Evolutionary conservation across 2,113 vertebrate species (phyloP), one percentile per base, ranked within the genome.

Genomic region (Azemiops feae): DNA sequence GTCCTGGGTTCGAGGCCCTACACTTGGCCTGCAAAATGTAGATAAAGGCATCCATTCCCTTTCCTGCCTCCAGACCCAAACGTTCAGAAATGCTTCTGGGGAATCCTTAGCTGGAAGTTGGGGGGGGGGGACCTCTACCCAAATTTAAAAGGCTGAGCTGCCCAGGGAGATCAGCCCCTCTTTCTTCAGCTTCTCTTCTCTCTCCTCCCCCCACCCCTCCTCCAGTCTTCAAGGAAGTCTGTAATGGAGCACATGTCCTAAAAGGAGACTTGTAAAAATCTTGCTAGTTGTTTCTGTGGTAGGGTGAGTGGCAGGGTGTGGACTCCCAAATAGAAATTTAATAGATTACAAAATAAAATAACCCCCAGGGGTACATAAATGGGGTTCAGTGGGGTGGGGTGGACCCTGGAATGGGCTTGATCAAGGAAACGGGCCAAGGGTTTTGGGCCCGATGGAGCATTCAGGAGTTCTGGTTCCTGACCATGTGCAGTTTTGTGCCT

Each of bases 141-240:
- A 11, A 60, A 27, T 30, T 30, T 10, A 64, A 64, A 16, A n/a
- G 12, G 30, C 27, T 0, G 30, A 74, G 64, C 12, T 14, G 30
- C 3, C 10, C 27, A 4, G 4, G 11, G 4, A 74, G n/a, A 34
- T 34, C 64, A 60, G 58, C 1, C 60, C 60, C 60, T 11, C 58
- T 60, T 60, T 60, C 25, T 69, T 30, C 64, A 14, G 30, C 64
- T 69, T 39, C 39, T 34, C 45, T 25, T 57, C 1, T 45, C 3
- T 8, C 16, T 5, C 1, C n/a, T 0, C 45, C 47, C 1, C 55
- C 1, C n/a, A 11, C 45, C 23, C 30, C 30, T 34, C 3, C 22
- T 12, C 39, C 25, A 27, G 9, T 12, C 27, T 12, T 25, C 86
- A 18, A 74, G 14, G 64, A 34, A 74, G 2, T 7, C 64, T 74